A percentile compares a stretch with the other conserved stretches of the same genome.
These are phyloP conservation scores for Bubo bubo DNA, from an alignment of 2,113 vertebrate genomes.

Conservation along the genomic window DNA sequence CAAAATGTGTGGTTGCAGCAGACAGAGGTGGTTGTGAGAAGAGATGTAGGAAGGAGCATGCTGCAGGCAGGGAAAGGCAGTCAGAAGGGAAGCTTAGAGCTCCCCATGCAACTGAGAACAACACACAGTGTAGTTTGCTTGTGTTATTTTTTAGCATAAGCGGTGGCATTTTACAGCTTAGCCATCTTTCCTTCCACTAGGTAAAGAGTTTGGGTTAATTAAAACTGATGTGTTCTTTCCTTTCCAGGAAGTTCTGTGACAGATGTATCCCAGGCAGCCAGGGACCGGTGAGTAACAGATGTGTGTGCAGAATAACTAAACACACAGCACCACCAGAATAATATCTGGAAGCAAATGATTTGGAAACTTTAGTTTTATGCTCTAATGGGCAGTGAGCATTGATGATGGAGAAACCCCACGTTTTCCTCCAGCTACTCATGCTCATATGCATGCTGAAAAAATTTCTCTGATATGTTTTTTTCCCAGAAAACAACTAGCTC, in stretches of 20 bases:
- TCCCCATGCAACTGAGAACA: neutral
- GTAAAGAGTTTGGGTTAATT: neutral
- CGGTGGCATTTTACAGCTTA: neutral
- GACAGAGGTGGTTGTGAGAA: neutral
- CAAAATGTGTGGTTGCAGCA: neutral
- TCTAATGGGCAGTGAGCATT: neutral
- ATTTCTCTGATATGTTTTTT: neutral
- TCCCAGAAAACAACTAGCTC: neutral
- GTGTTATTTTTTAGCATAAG: neutral
- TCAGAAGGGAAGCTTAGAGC: neutral
- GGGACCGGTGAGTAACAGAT: slow-evolving; percentile 58
- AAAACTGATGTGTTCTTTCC: neutral
- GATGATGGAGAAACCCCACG: neutral
- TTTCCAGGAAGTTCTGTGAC: neutral
- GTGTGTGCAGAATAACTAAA: neutral
- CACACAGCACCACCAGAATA: neutral
- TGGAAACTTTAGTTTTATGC: neutral
- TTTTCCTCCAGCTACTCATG: neutral
- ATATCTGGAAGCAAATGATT: neutral
- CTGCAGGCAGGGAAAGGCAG: neutral
- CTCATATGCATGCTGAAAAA: neutral
- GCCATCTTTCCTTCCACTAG: neutral
- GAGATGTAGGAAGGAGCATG: neutral
- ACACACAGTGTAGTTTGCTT: rapidly evolving
- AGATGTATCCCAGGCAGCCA: slow-evolving; percentile 3